Evolutionary conservation across 92 coral and sea anemone species (phyloP).

Genomic region (Zoanthus sansibaricus): DNA sequence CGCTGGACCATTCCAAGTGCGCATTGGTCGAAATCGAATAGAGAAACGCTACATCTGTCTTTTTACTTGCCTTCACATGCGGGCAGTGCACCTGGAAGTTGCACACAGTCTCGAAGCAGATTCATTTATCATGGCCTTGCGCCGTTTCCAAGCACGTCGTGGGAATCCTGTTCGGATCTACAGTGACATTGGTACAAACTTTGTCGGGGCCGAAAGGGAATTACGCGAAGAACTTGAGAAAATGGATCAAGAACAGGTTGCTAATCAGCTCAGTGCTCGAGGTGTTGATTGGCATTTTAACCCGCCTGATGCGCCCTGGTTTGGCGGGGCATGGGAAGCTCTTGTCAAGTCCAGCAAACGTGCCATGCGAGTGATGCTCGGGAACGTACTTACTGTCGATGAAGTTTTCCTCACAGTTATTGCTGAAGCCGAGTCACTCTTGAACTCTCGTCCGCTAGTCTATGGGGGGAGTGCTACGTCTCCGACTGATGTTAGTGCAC

Average conservation of each 20-base stretch:
- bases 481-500: neutral
- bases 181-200: too few relatives aligned
- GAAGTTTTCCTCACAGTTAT: constrained; percentile 47
- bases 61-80: constrained; percentile 57
- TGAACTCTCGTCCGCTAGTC: constrained; percentile 56
- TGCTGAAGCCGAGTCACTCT: constrained; percentile 46
- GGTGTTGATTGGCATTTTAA: constrained; percentile 51
- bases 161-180: too few relatives aligned
- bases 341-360: constrained; percentile 52
- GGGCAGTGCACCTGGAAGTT: constrained; percentile 55
- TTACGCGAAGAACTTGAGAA: constrained; percentile 36
- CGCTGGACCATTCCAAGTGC: constrained; percentile 60
- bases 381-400: constrained; percentile 53
- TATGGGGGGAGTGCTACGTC: neutral
- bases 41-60: constrained; percentile 63
- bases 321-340: constrained; percentile 60
- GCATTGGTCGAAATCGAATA: constrained; percentile 57
- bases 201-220: neutral
- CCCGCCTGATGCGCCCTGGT: constrained; percentile 70
- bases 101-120: constrained; percentile 51
- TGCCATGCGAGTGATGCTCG: constrained; percentile 48
- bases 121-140: constrained; percentile 60
- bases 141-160: constrained; percentile 45
- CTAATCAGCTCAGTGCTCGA: constrained; percentile 26
- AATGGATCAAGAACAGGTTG: neutral